Percentiles rank a stretch among this genome's conserved stretches.
These are phyloP conservation scores for Aphelenchoides fujianensis DNA, from an alignment of 1,140 invertebrate species.

Conservation along the genomic window DNA sequence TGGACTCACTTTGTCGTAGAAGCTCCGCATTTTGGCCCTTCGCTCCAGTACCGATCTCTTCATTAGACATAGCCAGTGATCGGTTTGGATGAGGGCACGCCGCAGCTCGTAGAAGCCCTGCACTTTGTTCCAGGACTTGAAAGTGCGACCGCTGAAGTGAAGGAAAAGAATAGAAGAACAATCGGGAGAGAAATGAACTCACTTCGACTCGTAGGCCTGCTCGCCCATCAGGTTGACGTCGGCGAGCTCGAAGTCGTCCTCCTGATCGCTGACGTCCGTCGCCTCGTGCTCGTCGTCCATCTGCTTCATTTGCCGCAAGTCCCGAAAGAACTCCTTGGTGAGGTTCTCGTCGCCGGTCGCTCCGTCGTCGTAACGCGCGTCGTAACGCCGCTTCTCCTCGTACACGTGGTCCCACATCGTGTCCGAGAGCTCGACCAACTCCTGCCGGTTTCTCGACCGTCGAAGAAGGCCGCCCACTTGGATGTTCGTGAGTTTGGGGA, in stretches of 20 bases:
- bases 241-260: constrained; percentile 1
- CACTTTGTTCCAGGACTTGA: background rate
- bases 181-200: constrained; percentile 1
- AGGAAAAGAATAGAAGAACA: constrained; percentile 5
- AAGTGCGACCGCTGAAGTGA: background rate
- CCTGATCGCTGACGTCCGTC: background rate
- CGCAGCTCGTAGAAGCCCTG: background rate
- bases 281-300: background rate
- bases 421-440: background rate
- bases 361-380: background rate
- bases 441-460: background rate
- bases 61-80: background rate
- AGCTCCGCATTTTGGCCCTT: background rate
- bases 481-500: background rate
- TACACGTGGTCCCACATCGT: background rate
- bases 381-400: background rate
- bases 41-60: background rate
- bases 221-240: background rate
- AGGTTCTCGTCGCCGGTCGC: background rate
- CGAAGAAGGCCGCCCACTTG: constrained; percentile 2
- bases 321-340: background rate
- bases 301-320: background rate
- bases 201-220: background rate
- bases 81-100: background rate
- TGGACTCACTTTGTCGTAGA: background rate